Evolutionary conservation across 2,113 vertebrate species (phyloP).

Genomic region (Anarhynchus alexandrinus): DNA sequence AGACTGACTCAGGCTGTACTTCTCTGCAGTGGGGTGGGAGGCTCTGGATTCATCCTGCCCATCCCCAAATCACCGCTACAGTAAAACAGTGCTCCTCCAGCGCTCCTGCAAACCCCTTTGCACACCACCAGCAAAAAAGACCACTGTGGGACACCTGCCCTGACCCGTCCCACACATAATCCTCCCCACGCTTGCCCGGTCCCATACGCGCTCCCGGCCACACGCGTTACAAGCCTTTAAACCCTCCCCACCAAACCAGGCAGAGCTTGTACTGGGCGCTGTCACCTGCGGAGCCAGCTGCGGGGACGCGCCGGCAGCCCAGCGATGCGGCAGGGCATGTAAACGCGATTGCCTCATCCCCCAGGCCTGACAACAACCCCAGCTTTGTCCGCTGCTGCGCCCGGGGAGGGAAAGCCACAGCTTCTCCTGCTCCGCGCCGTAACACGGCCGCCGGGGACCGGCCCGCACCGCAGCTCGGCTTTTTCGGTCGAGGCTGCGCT

Average conservation of each 20-base stretch:
- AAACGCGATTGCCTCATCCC: not conserved
- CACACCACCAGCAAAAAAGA: not conserved
- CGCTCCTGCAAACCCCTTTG: not conserved
- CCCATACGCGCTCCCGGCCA: too few relatives aligned
- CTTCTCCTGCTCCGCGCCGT: not conserved
- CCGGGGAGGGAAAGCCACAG: not conserved
- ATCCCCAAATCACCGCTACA: not conserved
- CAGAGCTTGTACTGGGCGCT: accelerated
- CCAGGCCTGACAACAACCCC: not conserved
- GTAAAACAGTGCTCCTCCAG: not conserved
- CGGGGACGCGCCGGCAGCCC: not conserved
- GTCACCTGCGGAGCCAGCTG: not conserved
- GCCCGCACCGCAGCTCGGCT: not conserved
- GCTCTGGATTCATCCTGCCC: not conserved
- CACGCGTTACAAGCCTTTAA: not conserved
- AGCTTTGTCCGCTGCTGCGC: not conserved
- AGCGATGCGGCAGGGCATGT: not conserved
- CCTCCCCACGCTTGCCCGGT: accelerated
- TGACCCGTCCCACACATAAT: accelerated
- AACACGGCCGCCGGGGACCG: not conserved
- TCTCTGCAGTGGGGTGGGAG: not conserved
- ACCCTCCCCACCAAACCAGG: not conserved
- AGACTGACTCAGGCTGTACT: not conserved
- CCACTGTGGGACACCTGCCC: accelerated
- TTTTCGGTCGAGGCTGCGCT: not conserved